Evolutionary conservation across 2,888 invertebrate species (phyloP), one percentile per base, ranked within the genome.

Genomic region (Diogma glabrata): DNA sequence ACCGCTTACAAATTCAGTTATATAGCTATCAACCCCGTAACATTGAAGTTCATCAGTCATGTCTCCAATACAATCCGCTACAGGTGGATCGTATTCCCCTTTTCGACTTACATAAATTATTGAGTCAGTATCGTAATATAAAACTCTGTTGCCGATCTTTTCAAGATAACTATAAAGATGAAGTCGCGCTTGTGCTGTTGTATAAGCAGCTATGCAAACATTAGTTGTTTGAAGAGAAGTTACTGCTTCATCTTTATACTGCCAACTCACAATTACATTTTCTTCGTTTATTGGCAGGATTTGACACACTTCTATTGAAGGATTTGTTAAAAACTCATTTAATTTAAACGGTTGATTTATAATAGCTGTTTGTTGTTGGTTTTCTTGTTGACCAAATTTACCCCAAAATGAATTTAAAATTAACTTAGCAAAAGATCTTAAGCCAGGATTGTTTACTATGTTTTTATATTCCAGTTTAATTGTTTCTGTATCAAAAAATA

Each of bases 401-500:
- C 38, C 38, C 38, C 38, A 38, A 16, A 38, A 38, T 7, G 7
- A 8, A 16, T 38, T 38, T 26, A 47, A 26, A 14, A 47, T 47
- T 4, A 47, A 4, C 16, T 47, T 47, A 3, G 47, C 47, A n/a
- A 47, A 4, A 2, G 26, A 46, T 8, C 26, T 23, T 24, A n/a
- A 24, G 4, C 47, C 47, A 9, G 23, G 3, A 16, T 47, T 47
- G 7, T 23, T 26, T 14, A 12, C 3, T 7, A 47, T 47, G 3
- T 47, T 14, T 14, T 47, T 26, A 16, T 14, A 8, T 26, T 26
- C 23, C 26, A 24, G 14, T 26, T 48, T 17, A 20, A 63, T 52
- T 16, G 56, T 59, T 52, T 62, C 59, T 16, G 43, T 53, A 5
- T 53, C 26, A 1, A 55, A 53, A 55, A 57, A 60, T 26, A 54